These are phyloP conservation scores for Pammene aurita DNA, from an alignment of 2,888 invertebrate species.

Conservation along the genomic window DNA sequence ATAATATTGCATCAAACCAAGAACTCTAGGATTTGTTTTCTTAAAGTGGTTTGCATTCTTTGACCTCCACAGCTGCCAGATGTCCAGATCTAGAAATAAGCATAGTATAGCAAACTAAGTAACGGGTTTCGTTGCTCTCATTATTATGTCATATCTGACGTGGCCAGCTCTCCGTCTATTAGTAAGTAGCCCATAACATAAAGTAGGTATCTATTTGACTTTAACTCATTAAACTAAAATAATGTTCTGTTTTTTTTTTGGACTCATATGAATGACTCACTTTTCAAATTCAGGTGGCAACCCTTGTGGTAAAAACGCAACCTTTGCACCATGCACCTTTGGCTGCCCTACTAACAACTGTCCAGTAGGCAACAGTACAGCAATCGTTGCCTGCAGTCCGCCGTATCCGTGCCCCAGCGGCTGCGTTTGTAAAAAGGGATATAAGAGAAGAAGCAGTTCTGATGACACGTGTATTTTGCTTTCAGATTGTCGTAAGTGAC, in stretches of 20 bases:
- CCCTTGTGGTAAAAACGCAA: conserved; percentile 56
- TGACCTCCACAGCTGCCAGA: no score
- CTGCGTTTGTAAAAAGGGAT: conserved; percentile 55
- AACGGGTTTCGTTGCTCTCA: no score
- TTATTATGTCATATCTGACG: no score
- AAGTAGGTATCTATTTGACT: no score
- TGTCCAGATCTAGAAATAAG: no score
- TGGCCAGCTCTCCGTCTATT: no score
- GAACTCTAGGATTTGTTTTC: no score
- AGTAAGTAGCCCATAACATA: no score
- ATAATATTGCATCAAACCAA: no score
- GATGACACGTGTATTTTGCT: conserved; percentile 54
- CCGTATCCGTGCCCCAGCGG: conserved; percentile 58
- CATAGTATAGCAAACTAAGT: no score
- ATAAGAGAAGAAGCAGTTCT: conserved; percentile 48
- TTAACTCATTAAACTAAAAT: background rate
- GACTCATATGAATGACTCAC: background rate
- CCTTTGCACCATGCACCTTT: conserved; percentile 52
- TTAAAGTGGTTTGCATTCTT: no score
- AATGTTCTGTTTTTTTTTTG: background rate
- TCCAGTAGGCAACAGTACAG: conserved; percentile 51
- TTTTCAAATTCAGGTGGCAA: conserved; percentile 50
- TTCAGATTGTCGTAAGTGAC: conserved; percentile 57
- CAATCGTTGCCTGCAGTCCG: conserved; percentile 49
- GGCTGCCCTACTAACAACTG: conserved; percentile 56